Base-by-base conservation (phyloP, 2,888 invertebrate genomes). In the Epinotia bilunana region DNA sequence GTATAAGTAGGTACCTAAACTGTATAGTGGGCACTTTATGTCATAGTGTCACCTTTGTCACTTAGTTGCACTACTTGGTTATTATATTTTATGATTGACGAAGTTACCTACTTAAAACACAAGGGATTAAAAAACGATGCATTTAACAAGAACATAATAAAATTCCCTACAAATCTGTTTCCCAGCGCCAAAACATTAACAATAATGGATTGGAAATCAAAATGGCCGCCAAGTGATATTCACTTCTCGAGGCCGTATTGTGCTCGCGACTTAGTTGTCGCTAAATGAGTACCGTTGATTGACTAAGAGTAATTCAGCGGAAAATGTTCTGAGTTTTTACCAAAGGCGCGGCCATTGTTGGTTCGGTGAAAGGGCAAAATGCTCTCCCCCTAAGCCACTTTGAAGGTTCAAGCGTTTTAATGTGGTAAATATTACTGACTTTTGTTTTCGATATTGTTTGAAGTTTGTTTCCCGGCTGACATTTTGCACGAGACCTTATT, bases 251-350 rank as follows among this genome's bases (percentile, higher is more conserved):
- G 63, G 28, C 28, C 46, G 12, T 55, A 55, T 63, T 63, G 71
- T 63, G 49, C 55, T 55, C 63, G n/a, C 57, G 9, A 39, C 63
- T 20, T 23, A 20, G 55, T 53, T 64, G 63, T 55, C 23, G 64
- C 46, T 64, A 72, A 72, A 72, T 64, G 72, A 58, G 64, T 23
- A 58, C 64, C 20, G 46, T 72, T 72, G 72, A 72, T 72, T 72
- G 72, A 64, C 64, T 64, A 64, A 57, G 43, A 18, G 63, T 72
- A 64, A 72, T 72, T 72, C 64, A 28, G 57, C 43, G 72, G 72
- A 72, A 72, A 72, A 64, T 58, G 63, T 62, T 39, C 46, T 58
- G 58, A 64, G 64, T 28, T 72, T 63, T 72, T 64, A 64, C 64
- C 64, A 64, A 72, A 72, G 57, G 43, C 39, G 39, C 39, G 39